Conservation (phyloP, 2,113 vertebrate genomes). For the Corythornis cristatus region DNA sequence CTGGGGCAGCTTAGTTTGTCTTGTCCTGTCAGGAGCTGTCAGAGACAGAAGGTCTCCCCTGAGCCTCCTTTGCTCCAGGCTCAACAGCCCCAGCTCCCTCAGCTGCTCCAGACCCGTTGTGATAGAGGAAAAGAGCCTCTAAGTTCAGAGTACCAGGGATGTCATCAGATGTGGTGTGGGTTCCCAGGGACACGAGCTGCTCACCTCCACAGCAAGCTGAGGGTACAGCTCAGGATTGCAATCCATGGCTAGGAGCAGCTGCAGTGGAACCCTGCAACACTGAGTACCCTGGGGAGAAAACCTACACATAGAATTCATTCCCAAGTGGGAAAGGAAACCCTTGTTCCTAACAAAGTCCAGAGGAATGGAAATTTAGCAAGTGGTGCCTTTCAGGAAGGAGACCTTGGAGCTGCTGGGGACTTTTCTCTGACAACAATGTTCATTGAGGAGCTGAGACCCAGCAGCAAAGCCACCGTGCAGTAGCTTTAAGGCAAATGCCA, state of each 20-base stretch:
- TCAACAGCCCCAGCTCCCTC: too few species aligned
- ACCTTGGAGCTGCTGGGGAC: neutral
- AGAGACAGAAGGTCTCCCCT: too few species aligned
- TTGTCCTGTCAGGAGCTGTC: too few species aligned
- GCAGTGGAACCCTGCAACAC: neutral
- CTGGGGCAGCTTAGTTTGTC: too few species aligned
- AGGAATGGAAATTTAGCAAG: neutral
- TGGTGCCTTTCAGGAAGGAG: neutral
- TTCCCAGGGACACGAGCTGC: neutral
- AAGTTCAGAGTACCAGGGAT: neutral
- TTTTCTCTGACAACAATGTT: neutral
- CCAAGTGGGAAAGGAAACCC: neutral
- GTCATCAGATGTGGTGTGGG: too few species aligned
- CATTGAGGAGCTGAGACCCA: accelerated
- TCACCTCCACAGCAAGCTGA: neutral
- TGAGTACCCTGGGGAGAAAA: accelerated
- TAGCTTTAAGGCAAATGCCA: neutral
- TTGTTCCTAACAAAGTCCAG: neutral
- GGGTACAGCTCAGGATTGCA: neutral
- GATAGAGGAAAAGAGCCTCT: neutral
- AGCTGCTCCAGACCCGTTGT: neutral
- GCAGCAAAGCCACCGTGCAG: accelerated
- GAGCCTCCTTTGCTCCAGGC: too few species aligned
- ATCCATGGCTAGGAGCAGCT: neutral
- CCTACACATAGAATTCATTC: accelerated